These are phyloP conservation scores for Carettochelys insculpta DNA, from an alignment of 2,113 vertebrate genomes.

Conservation along the genomic window DNA sequence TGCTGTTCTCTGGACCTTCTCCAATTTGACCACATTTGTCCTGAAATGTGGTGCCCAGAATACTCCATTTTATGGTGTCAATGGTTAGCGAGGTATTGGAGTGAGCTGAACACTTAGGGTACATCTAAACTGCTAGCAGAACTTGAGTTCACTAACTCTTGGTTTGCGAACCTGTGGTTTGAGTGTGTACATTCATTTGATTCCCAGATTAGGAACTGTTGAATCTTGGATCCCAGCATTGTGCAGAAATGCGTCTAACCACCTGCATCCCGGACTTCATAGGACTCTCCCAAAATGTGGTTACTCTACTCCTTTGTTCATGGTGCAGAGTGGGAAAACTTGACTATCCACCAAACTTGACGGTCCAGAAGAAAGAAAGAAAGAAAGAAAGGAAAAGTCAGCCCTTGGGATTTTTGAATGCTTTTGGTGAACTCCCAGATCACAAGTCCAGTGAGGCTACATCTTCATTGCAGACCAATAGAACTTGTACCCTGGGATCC, in stretches of 20 bases:
- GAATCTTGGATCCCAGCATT: background rate
- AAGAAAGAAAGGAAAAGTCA: too few relatives aligned
- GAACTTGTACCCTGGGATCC: background rate
- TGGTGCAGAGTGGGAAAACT: background rate
- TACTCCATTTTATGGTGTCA: too few relatives aligned
- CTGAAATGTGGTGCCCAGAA: too few relatives aligned
- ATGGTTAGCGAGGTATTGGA: background rate
- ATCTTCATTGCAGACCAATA: background rate
- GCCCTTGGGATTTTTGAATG: background rate
- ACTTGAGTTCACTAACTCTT: background rate
- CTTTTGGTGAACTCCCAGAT: background rate
- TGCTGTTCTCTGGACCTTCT: too few relatives aligned
- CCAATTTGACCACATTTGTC: too few relatives aligned
- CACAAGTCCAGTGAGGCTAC: background rate
- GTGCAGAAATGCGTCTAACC: background rate
- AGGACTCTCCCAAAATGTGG: background rate
- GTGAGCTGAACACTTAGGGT: background rate
- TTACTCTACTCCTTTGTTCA: background rate
- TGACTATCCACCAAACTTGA: background rate
- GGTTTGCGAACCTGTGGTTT: too few relatives aligned
- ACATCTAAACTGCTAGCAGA: background rate
- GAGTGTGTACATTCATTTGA: too few relatives aligned
- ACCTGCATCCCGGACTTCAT: background rate
- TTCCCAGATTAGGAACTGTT: too few relatives aligned
- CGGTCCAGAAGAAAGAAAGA: too few relatives aligned